These are phyloP conservation scores for Oreochromis aureus DNA, from an alignment of 2,113 vertebrate species.

Conservation along the genomic window DNA sequence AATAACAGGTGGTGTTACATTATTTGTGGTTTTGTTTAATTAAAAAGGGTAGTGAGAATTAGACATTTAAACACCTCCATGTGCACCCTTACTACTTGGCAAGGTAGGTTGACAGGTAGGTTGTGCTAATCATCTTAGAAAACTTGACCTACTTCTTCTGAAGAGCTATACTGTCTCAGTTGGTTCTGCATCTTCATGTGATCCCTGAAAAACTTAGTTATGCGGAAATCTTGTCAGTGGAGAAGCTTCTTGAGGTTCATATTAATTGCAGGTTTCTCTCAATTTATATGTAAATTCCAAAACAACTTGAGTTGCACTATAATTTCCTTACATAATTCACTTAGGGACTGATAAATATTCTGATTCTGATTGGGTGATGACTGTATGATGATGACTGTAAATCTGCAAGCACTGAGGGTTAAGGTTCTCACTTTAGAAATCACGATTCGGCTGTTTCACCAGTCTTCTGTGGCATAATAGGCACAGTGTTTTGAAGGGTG, in stretches of 20 bases:
- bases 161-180: neutral
- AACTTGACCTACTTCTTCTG: neutral
- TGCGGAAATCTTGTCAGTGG: no score
- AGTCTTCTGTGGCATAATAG: neutral
- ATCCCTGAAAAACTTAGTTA: neutral
- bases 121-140: neutral
- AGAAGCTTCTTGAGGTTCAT: neutral
- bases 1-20: neutral
- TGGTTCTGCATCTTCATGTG: neutral
- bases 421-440: neutral
- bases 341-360: neutral
- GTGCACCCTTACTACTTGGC: neutral
- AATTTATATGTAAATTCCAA: neutral
- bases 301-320: neutral
- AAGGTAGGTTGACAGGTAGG: neutral
- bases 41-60: neutral
- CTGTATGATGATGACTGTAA: neutral
- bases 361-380: neutral
- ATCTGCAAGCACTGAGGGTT: neutral
- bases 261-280: neutral
- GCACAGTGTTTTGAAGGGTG: neutral
- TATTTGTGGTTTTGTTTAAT: neutral
- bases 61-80: neutral
- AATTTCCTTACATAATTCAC: neutral
- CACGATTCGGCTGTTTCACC: neutral